Conservation (phyloP, 2,888 invertebrate genomes). For the Sericinus montela region DNA sequence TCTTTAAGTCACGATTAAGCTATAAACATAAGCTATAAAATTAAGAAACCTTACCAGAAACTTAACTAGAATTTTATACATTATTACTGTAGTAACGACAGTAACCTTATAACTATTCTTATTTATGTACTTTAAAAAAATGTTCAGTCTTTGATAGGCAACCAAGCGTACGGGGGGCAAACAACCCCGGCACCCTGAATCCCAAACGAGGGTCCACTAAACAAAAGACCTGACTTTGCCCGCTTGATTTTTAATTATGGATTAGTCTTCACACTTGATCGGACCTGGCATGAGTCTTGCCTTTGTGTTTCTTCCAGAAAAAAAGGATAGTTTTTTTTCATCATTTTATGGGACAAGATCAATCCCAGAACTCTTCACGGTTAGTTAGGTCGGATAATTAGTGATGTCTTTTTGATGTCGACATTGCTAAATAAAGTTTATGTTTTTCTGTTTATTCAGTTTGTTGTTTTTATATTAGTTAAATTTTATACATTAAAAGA, state of each 20-base stretch:
- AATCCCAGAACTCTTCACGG: conserved; percentile 60
- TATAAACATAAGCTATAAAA: too few species aligned
- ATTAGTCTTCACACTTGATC: conserved; percentile 68
- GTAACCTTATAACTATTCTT: conserved; percentile 25
- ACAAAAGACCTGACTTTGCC: conserved; percentile 49
- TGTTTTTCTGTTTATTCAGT: too few species aligned
- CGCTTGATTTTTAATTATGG: conserved; percentile 73
- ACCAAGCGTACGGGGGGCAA: conserved; percentile 50
- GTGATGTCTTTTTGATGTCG: conserved; percentile 39
- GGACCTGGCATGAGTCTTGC: conserved; percentile 52
- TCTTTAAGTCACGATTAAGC: too few species aligned
- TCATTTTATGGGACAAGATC: conserved; percentile 44
- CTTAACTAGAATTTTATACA: too few species aligned
- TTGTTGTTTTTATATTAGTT: too few species aligned
- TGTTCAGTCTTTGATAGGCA: conserved; percentile 51
- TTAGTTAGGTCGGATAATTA: conserved; percentile 70
- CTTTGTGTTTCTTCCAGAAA: conserved; percentile 66
- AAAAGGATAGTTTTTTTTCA: conserved; percentile 59
- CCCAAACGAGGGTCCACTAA: conserved; percentile 38
- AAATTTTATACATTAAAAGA: too few species aligned
- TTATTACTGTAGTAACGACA: background rate
- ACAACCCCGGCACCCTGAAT: conserved; percentile 39
- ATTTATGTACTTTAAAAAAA: conserved; percentile 39
- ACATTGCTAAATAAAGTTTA: background rate
- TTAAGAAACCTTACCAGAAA: too few species aligned